Evolutionary conservation across 1,140 invertebrate genomes (phyloP), one percentile per base, ranked within the genome.

Genomic region (Lamellibrachia luymesi): DNA sequence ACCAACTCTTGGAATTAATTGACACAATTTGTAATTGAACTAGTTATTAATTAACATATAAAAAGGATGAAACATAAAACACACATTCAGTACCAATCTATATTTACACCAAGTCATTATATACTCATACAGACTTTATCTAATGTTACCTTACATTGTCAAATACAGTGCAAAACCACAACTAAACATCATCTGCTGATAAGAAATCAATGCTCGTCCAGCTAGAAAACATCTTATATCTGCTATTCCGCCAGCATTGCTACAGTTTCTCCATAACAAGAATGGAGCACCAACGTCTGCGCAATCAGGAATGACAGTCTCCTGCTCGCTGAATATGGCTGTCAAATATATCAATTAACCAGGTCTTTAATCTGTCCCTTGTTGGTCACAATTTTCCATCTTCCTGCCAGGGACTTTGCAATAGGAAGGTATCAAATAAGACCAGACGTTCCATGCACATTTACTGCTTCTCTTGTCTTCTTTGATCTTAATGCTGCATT

Each of bases 331-430:
- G 64, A 80, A 80, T 80, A 80, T 80, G 64, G 64, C 64, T 80
- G 64, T 80, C 64, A 80, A 80, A 80, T 80, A 80, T 80, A 80
- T 80, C 64, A 80, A 80, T 80, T 80, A 80, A 80, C 64, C 64
- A 22, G 13, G 64, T 80, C 64, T 80, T 80, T 80, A 80, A 80
- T 80, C 64, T 80, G 64, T 80, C 64, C 64, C 64, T 80, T 80
- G 64, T 80, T 80, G 64, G 13, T 22, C 64, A 80, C 64, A 80
- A 80, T 80, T 80, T 80, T 80, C 64, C 64, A 80, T 80, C 64
- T 80, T 80, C 64, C 64, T 80, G 64, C 64, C 64, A 80, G 64
- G 64, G 64, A 80, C 64, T 80, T 22, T 8, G 13, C 64, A 80
- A 80, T 80, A 80, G 64, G 25, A 80, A 80, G 64, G 64, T 80